Evolutionary conservation across 2,797 vertebrate species (phyloP).

Genomic region (Buphagus erythrorhynchus): DNA sequence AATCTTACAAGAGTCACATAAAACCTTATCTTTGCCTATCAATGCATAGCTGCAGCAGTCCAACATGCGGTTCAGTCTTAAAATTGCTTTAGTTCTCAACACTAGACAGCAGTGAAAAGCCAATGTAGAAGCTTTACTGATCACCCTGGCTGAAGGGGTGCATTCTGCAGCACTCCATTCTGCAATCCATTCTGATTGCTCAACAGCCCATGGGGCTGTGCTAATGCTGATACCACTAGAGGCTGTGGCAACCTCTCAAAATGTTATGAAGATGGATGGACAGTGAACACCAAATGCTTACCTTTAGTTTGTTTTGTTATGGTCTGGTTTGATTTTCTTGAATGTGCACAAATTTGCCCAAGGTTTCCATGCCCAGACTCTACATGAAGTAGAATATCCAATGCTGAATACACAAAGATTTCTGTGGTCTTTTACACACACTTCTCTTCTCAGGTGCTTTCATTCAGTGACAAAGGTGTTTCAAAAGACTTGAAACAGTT

Average conservation of each 20-base stretch:
- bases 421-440: neutral
- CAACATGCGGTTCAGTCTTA: neutral
- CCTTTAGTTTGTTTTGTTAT: neutral
- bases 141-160: neutral
- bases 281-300: neutral
- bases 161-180: too few species aligned
- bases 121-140: neutral
- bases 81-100: neutral
- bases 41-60: neutral
- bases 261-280: neutral
- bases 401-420: neutral
- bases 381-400: neutral
- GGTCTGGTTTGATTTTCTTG: neutral
- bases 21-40: neutral
- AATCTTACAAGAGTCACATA: neutral
- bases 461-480: neutral
- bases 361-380: neutral
- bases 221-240: neutral
- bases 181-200: neutral
- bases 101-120: neutral
- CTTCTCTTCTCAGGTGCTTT: neutral
- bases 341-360: neutral
- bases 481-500: neutral
- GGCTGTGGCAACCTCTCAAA: neutral
- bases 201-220: neutral